Percentiles rank a stretch among this genome's conserved stretches.
Conservation (phyloP, 2,797 vertebrate genomes). For the Phoebastria nigripes region DNA sequence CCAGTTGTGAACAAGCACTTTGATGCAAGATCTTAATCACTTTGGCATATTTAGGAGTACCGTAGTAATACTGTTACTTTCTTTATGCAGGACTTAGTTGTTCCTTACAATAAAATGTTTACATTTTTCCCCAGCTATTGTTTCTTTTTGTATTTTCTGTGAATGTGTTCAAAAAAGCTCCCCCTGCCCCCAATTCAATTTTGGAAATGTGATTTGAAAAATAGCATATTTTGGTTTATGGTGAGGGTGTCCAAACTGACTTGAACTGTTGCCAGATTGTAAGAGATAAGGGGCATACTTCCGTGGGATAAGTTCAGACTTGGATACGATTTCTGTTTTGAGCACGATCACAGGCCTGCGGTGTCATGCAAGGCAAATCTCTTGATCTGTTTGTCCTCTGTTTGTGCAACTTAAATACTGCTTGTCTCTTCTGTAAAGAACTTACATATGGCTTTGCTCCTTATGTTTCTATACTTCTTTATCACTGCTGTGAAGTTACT, state of each 20-base stretch:
- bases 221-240: neutral
- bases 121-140: neutral
- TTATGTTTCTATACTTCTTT: neutral
- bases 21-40: neutral
- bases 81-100: neutral
- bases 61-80: neutral
- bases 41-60: neutral
- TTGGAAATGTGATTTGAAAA: neutral
- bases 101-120: neutral
- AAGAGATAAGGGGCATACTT: neutral
- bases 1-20: neutral
- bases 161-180: neutral
- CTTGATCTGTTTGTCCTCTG: neutral
- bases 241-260: neutral
- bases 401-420: neutral
- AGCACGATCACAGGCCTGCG: neutral
- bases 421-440: neutral
- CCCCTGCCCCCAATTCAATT: neutral
- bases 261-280: neutral
- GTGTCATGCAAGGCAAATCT: neutral
- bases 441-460: neutral
- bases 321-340: neutral
- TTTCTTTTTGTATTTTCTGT: neutral
- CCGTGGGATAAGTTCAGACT: neutral
- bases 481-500: neutral